A percentile compares a stretch with the other conserved stretches of the same genome.
Evolutionary conservation across 2,113 vertebrate genomes (phyloP).

Genomic region (Nothobranchius kuhntae): DNA sequence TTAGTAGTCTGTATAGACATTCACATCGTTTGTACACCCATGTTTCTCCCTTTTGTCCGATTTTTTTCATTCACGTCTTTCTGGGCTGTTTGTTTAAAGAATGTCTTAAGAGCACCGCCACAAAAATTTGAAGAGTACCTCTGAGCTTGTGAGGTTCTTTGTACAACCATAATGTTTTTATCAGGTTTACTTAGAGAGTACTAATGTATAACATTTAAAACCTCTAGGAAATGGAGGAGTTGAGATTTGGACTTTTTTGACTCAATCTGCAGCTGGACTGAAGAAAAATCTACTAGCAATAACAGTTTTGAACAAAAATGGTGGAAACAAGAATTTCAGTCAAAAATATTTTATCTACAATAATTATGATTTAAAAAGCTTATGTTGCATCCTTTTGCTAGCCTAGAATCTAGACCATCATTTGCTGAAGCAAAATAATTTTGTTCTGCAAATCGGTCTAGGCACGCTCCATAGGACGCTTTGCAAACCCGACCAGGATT

Average conservation of each 20-base stretch:
- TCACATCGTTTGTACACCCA: slow-evolving; percentile 25
- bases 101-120: slow-evolving; percentile 7
- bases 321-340: not conserved
- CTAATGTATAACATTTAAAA: not conserved
- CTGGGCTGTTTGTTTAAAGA: not conserved
- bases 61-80: slow-evolving; percentile 8
- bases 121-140: not conserved
- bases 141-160: not conserved
- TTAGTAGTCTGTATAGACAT: slow-evolving; percentile 43
- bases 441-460: too few species aligned
- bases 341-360: not conserved
- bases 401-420: too few species aligned
- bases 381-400: not conserved
- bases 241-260: too few species aligned
- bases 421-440: too few species aligned
- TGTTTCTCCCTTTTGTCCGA: slow-evolving; percentile 14
- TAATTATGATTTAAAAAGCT: not conserved
- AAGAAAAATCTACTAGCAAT: too few species aligned
- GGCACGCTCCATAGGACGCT: too few species aligned
- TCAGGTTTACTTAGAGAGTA: not conserved
- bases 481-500: too few species aligned
- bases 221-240: not conserved
- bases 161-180: not conserved
- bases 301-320: not conserved
- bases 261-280: too few species aligned